phyloP scores from a whole-genome alignment of 1,140 invertebrate genomes.

The Heliconius melpomene region DNA sequence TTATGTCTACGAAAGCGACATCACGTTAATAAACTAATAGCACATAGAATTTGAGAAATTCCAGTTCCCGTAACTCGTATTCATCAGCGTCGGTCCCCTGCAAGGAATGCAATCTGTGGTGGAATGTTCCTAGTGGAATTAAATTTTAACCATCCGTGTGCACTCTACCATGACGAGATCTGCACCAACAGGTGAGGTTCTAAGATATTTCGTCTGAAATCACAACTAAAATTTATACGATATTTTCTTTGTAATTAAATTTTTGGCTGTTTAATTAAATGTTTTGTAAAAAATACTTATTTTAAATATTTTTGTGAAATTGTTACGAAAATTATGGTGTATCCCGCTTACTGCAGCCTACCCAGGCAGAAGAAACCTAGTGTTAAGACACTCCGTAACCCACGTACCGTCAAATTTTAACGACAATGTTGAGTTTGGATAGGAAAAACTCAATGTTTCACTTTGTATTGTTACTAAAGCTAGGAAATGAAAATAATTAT shows the following conservation, averaged over 20 bases:
- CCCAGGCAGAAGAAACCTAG: no score
- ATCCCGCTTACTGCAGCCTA: no score
- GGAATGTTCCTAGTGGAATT: slow-evolving; percentile 70
- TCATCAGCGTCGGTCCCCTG: slow-evolving; percentile 57
- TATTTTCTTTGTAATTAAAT: neutral
- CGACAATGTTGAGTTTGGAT: no score
- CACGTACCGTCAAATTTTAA: no score
- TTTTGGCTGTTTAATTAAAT: neutral
- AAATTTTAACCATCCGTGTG: slow-evolving; percentile 68
- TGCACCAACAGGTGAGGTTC: slow-evolving; percentile 32
- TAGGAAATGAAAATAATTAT: no score
- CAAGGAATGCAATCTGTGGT: slow-evolving; percentile 74
- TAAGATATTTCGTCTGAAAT: slow-evolving; percentile 15
- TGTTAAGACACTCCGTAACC: no score
- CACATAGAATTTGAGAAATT: slow-evolving; percentile 31
- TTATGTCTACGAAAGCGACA: slow-evolving; percentile 10
- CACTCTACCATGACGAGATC: slow-evolving; percentile 41
- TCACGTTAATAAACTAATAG: slow-evolving; percentile 19
- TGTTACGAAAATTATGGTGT: no score
- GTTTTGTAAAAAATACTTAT: neutral
- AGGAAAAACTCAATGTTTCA: no score
- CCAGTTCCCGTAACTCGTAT: slow-evolving; percentile 42
- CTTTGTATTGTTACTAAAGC: no score
- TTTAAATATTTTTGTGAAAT: neutral
- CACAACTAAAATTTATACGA: neutral